Conservation (phyloP, 2,888 invertebrate genomes). For the Drepanosiphum platanoidis region DNA sequence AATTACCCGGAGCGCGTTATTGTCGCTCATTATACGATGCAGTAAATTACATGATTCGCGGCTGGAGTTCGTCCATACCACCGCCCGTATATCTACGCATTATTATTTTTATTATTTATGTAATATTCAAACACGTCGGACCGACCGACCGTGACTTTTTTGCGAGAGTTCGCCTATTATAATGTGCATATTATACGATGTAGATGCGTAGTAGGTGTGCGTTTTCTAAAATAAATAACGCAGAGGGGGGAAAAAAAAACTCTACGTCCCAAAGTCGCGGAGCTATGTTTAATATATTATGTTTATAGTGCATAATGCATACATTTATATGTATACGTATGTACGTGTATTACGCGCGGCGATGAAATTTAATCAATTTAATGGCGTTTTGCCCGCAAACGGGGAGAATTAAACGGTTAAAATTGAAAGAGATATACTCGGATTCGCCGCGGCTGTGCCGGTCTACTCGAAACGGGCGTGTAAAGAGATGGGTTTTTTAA, state of each 20-base stretch:
- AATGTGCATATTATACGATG: neutral
- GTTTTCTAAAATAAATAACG: neutral
- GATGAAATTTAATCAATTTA: constrained; percentile 24
- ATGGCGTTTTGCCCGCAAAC: constrained; percentile 33
- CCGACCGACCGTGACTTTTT: neutral
- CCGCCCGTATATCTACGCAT: neutral
- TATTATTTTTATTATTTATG: neutral
- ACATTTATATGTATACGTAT: neutral
- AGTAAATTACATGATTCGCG: neutral
- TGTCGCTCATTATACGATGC: neutral
- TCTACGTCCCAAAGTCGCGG: neutral
- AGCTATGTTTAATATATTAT: too few species aligned
- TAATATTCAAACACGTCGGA: neutral
- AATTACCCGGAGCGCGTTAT: neutral
- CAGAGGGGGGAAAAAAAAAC: neutral
- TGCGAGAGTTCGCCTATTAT: neutral
- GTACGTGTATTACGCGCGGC: neutral
- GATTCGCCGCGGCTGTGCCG: neutral
- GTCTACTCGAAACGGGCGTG: constrained; percentile 29
- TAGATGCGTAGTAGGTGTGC: too few species aligned
- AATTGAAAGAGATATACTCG: constrained; percentile 2
- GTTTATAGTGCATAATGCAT: too few species aligned
- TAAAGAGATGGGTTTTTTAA: too few species aligned
- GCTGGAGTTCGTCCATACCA: neutral
- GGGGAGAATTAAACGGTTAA: constrained; percentile 7